phyloP scores from a whole-genome alignment of 2,888 invertebrate species.

The Octodonta nipae region DNA sequence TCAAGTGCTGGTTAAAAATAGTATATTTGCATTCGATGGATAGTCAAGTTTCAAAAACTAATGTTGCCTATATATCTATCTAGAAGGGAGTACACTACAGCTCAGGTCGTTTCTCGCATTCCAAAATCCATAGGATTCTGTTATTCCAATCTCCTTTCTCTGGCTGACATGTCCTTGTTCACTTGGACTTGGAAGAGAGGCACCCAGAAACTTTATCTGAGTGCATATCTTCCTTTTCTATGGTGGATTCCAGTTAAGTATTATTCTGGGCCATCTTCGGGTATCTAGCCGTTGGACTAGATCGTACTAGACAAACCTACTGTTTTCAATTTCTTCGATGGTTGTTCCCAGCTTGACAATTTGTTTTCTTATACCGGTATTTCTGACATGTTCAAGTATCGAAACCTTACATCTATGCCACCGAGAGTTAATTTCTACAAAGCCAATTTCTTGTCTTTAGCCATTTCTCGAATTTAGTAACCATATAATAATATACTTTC shows the following conservation, averaged over 20 bases:
- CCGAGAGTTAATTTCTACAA: background rate
- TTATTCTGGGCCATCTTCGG: constrained; percentile 1
- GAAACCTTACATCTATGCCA: constrained; percentile 1
- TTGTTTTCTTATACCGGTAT: constrained; percentile 1
- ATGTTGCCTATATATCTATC: background rate
- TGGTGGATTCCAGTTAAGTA: background rate
- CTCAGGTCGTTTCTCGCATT: background rate
- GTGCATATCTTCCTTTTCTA: background rate
- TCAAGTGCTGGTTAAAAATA: no score
- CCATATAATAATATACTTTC: constrained; percentile 1
- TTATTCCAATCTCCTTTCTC: no score
- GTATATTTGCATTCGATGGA: no score
- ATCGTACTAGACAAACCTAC: constrained; percentile 1
- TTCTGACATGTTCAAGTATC: background rate
- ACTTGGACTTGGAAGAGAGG: no score
- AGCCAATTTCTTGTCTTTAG: constrained; percentile 1
- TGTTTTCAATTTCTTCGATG: background rate
- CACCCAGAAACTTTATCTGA: no score
- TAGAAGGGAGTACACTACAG: constrained; percentile 1
- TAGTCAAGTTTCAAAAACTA: no score
- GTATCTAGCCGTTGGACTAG: background rate
- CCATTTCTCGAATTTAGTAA: background rate
- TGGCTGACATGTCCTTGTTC: no score
- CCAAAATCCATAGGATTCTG: background rate
- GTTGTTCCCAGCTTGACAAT: background rate